Base-by-base conservation (phyloP, 2,113 vertebrate species). In the Tachycineta bicolor region DNA sequence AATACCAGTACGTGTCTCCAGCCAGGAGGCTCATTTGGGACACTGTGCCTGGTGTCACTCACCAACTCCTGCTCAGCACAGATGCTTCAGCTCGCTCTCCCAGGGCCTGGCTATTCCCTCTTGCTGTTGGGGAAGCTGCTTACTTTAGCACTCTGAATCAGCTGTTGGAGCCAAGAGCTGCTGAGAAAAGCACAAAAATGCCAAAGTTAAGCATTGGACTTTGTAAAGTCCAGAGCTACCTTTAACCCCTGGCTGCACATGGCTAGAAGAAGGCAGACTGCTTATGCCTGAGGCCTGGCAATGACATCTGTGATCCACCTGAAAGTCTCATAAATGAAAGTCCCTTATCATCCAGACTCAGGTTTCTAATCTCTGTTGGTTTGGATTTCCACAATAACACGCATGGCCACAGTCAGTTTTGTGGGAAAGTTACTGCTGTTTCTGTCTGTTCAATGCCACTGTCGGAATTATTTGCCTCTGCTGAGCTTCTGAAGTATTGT, bases 61-160 rank as follows among this genome's bases (percentile, higher is more conserved):
- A 8, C 23, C 39, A 58, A n/a, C 65, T 69, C 43, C 62, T 56
- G n/a, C 37, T 62, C 10, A 9, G 69, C 65, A 49, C 34, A 46
- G 53, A 50, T 0, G 0, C 52, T 74, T 65, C 46, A 6, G 11
- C n/a, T 76, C 1, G 0, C 18, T 43, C 34, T 73, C 31, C 49
- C 63, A n/a, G 25, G 3, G 18, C 46, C n/a, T 52, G n/a, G 19
- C n/a, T 79, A 23, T 75, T 56, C 41, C 23, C 26, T 63, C 43
- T 18, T 13, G 9, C 33, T 68, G 5, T 18, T 55, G 87, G 68
- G 29, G 41, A 64, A 64, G 77, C 68, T 52, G 25, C 50, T 80
- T 55, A 43, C n/a, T 60, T 52, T 2, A 63, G 46, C 53, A 39
- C n/a, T 75, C 52, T 29, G 14, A 24, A 67, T 60, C 60, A 70